Evolutionary conservation across 2,888 invertebrate genomes (phyloP), one percentile per base, ranked within the genome.

Genomic region (Caenorhabditis drosophilae): DNA sequence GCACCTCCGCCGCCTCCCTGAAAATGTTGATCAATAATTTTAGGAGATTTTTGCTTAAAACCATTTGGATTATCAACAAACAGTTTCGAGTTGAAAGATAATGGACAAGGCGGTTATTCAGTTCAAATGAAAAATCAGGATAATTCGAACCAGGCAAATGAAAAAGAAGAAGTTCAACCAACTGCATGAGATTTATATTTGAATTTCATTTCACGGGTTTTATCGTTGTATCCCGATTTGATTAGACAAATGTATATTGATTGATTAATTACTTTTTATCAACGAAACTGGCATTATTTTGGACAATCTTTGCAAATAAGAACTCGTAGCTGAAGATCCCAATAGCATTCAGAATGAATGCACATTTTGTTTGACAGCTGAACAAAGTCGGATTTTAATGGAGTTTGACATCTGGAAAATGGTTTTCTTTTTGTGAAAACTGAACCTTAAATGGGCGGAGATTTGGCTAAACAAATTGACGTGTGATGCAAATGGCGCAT

Each of bases 1-100:
- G 9, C 7, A 20, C n/a, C n/a, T n/a, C n/a, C n/a, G n/a, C n/a
- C n/a, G n/a, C n/a, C n/a, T n/a, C n/a, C n/a, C n/a, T n/a, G n/a
- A n/a, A n/a, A n/a, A n/a, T n/a, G n/a, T n/a, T 51, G 2, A 7
- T 20, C 2, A 3, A 36, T 20, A 40, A 26, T 67, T 59, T 52
- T 26, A 56, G 63, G 58, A 34, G 57, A 67, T 50, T 55, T 76
- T 46, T 66, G 63, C 34, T 51, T 80, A 9, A 55, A 56, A 22
- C 80, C 80, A 25, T 81, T 81, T 59, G 79, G 80, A 3, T 53
- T 81, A 15, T 74, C 74, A 23, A 81, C 80, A 6, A 74, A 81
- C 58, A 73, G 70, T 42, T 81, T 81, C 52, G 64, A 78, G 38
- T 62, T 81, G 70, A 67, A 62, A 9, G 76, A 73, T 23, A 75